Conservation (phyloP, 64 coral and sea anemone species). For the Exaiptasia diaphana region DNA sequence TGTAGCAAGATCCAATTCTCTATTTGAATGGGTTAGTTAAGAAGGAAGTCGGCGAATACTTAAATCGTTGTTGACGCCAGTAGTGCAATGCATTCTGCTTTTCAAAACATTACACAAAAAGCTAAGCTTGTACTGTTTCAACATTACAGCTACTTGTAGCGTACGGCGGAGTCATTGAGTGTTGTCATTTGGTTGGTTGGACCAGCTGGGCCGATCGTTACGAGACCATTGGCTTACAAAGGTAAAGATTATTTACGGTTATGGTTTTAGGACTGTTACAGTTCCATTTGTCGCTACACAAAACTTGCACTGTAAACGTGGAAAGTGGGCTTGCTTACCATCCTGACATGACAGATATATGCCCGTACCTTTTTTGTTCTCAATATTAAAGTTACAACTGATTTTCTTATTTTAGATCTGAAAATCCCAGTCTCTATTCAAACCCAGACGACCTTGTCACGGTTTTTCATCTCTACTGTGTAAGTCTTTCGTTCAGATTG, state of each 20-base stretch:
- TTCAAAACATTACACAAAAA: too few relatives aligned
- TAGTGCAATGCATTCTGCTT: too few relatives aligned
- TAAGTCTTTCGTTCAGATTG: constrained; percentile 82
- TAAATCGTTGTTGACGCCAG: too few relatives aligned
- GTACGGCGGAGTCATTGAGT: constrained; percentile 85
- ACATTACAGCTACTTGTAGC: constrained; percentile 69
- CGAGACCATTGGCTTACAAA: constrained; percentile 76
- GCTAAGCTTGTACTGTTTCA: too few relatives aligned
- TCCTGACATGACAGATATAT: too few relatives aligned
- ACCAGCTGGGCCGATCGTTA: constrained; percentile 63
- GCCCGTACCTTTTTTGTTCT: background rate
- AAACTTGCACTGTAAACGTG: background rate
- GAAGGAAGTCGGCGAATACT: too few relatives aligned
- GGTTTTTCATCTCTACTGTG: constrained; percentile 76
- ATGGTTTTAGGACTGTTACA: too few relatives aligned
- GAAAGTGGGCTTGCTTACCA: too few relatives aligned
- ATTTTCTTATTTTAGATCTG: constrained; percentile 30
- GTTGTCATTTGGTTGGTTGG: constrained; percentile 82
- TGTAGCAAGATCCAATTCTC: too few relatives aligned
- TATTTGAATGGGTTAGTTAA: too few relatives aligned
- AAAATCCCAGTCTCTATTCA: constrained; percentile 49
- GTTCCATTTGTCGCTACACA: background rate
- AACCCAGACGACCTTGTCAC: constrained; percentile 73
- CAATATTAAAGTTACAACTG: background rate
- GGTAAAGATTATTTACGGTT: constrained; percentile 17